A percentile compares a stretch with the other conserved stretches of the same genome.
Conservation (phyloP, 2,888 invertebrate genomes). For the Serrognathus titanus region DNA sequence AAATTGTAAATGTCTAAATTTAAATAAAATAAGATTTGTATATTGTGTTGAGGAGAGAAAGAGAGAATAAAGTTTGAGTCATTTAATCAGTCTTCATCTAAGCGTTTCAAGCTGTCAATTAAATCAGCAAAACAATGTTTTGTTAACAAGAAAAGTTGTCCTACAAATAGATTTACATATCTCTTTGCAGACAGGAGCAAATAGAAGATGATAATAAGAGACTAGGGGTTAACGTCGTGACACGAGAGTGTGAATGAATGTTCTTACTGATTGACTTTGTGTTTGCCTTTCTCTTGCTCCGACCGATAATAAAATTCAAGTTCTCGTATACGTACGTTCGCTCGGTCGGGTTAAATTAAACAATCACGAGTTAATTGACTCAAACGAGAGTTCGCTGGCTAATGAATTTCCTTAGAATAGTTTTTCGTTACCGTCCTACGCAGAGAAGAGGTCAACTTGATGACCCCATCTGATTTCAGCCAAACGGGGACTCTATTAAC, state of each 20-base stretch:
- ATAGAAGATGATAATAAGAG: background rate
- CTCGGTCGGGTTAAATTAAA: background rate
- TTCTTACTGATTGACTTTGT: background rate
- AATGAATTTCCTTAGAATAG: conserved; percentile 6
- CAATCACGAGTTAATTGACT: background rate
- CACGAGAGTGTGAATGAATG: conserved; percentile 1
- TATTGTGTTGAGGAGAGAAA: too few relatives aligned
- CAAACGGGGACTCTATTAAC: conserved; percentile 4
- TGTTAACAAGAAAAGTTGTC: background rate
- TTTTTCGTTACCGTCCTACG: conserved; percentile 5
- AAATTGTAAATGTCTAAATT: too few relatives aligned
- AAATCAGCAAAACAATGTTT: background rate
- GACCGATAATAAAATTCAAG: background rate
- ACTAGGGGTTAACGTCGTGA: background rate
- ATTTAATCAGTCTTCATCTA: too few relatives aligned
- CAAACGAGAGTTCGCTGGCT: conserved; percentile 1
- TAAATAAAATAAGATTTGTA: too few relatives aligned
- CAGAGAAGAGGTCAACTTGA: conserved; percentile 5
- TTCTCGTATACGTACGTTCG: background rate
- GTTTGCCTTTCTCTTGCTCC: background rate
- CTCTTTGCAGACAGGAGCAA: conserved; percentile 1
- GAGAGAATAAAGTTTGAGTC: too few relatives aligned
- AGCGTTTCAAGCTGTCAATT: background rate
- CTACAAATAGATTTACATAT: background rate
- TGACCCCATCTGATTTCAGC: conserved; percentile 10